Evolutionary conservation across 1,140 invertebrate species (phyloP), one percentile per base, ranked within the genome.

Genomic region (Monochamus saltuarius): DNA sequence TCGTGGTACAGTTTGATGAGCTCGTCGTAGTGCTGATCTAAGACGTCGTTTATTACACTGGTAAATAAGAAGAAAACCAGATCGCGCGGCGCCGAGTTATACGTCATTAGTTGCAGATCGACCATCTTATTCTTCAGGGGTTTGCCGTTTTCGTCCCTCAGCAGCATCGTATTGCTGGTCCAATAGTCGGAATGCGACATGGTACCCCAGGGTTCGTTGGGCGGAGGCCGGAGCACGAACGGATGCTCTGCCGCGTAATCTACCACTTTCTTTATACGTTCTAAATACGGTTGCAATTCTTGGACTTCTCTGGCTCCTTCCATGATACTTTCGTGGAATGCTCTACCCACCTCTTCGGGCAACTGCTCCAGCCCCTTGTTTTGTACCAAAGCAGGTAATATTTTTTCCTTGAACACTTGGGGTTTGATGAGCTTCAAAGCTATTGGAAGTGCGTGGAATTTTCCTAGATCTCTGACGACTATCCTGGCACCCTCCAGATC

Each of bases 161-260:
- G 45, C 10, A 76, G 43, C 71, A 88, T 77, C 0, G 85, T 76
- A 62, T 88, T 88, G 65, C 85, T 87, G 4, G 79, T 73, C 85
- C 85, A 87, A 42, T 85, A 79, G 70, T 87, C 86, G 0, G 78
- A 74, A 51, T 87, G 86, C 2, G 78, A 71, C 16, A 83, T 78
- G 0, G 79, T 81, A 0, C 77, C 78, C 72, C 79, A 86, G 0
- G 76, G 73, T 47, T 81, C 77, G 0, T 70, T 67, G 0, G 75
- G 73, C 0, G 53, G 36, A 1, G 62, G 53, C 1, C 61, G 14
- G 67, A 74, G 71, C 55, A 54, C 10, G 59, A 60, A 34, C 16
- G 66, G 36, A 69, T 64, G 50, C 2, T 58, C 61, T 3, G 52
- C 52, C 4, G 61, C 68, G 56, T 65, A 40, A 29, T 49, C 51